Percentiles rank a stretch among this genome's conserved stretches.
These are phyloP conservation scores for Trichopoda pennipes DNA, from an alignment of 2,888 invertebrate genomes.

Conservation along the genomic window DNA sequence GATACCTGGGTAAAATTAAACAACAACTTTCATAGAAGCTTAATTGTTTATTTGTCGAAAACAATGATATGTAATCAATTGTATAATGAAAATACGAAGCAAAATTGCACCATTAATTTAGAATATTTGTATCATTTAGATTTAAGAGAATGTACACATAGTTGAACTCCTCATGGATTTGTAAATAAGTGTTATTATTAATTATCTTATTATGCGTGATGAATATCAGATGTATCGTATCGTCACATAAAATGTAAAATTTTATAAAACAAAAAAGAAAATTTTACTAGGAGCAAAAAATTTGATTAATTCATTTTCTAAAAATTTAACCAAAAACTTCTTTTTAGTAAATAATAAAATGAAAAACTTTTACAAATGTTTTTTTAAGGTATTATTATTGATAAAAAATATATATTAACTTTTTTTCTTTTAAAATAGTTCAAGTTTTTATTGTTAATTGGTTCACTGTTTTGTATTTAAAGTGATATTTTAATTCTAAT, in stretches of 20 bases:
- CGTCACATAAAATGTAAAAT: constrained; percentile 15
- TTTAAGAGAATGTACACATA: constrained; percentile 37
- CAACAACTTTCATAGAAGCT: background rate
- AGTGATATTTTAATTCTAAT: constrained; percentile 4
- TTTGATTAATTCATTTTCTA: too few relatives aligned
- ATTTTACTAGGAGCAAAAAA: too few relatives aligned
- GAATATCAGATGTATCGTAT: background rate
- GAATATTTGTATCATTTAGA: background rate
- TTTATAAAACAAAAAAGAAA: background rate
- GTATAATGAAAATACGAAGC: background rate
- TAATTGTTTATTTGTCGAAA: background rate
- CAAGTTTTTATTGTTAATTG: background rate
- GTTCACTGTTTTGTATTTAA: background rate
- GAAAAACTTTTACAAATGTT: too few relatives aligned
- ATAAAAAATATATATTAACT: background rate
- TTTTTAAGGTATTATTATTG: too few relatives aligned
- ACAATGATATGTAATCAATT: background rate
- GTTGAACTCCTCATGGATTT: constrained; percentile 39
- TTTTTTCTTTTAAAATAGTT: background rate
- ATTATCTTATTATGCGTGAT: background rate
- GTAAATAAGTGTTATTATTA: constrained; percentile 47
- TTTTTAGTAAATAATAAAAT: too few relatives aligned
- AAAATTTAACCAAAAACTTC: too few relatives aligned
- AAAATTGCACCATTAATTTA: constrained; percentile 54
- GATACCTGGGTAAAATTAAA: constrained; percentile 1